Evolutionary conservation across 2,113 vertebrate genomes (phyloP), one percentile per base, ranked within the genome.

Genomic region (Hirundichthys speculiger): DNA sequence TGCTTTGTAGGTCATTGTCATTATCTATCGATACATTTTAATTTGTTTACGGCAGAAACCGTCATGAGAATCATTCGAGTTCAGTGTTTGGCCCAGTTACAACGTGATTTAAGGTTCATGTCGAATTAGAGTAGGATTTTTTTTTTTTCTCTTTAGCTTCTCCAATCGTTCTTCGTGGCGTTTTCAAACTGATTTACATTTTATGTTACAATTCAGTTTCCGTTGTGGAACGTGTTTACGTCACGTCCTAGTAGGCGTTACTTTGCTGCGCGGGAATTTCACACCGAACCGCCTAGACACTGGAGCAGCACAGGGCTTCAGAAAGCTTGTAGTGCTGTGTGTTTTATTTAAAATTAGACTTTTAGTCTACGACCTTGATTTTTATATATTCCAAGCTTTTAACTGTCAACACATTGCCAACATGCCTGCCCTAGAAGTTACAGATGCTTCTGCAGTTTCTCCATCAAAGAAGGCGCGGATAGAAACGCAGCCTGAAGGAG

Each of bases 391-490:
- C 0, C 41, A 11, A 22, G 16, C 18, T 62, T 67, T 68, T 69
- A 59, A 64, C 43, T 48, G 38, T 69, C 2, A 15, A 66, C n/a
- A n/a, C 16, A 27, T 49, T 84, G 51, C 38, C 50, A 83, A 73
- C n/a, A 98, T 98, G 96, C 95, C 96, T 0, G 89, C 45, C 25
- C 86, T 94, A 0, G 92, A 91, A 56, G 79, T 54, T 3, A 25
- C 73, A 47, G 82, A 80, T 34, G 68, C 39, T 0, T 40, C 60
- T 4, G 66, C 74, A 8, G 47, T 78, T 0, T 87, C 86, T 85
- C 91, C 95, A 45, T 87, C 80, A 63, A 96, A 98, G 88, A 92
- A 77, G 47, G 34, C 48, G 22, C 83, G 58, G 49, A 46, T 30
- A 9, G 85, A 91, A 12, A 48, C 30, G 2, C 21, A 25, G 2